These are phyloP conservation scores for Chamaetylas fuelleborni DNA, from an alignment of 2,113 vertebrate species.

Conservation along the genomic window DNA sequence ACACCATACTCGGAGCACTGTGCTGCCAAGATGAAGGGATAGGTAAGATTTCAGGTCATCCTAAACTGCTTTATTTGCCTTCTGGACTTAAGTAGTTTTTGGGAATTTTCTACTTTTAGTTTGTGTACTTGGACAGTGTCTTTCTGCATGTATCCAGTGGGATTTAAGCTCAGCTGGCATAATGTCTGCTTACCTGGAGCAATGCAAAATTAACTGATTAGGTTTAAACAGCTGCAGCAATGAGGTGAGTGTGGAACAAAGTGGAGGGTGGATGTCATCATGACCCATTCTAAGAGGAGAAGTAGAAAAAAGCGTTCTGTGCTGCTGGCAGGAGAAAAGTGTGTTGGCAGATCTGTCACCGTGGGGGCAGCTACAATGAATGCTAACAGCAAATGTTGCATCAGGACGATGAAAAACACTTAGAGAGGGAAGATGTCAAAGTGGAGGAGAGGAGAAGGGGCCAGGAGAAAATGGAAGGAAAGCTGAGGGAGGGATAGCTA, in stretches of 20 bases:
- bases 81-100: background rate
- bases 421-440: background rate
- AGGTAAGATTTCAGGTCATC: background rate
- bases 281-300: background rate
- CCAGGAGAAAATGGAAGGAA: background rate
- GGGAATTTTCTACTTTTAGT: background rate
- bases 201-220: background rate
- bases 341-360: rapidly evolving
- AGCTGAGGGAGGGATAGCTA: background rate
- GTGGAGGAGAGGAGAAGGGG: background rate
- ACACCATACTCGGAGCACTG: rapidly evolving
- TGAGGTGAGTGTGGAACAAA: background rate
- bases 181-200: background rate
- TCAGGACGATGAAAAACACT: background rate
- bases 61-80: background rate
- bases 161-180: background rate
- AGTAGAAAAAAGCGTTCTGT: background rate
- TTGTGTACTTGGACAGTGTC: background rate
- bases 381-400: background rate
- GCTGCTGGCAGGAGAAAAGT: background rate
- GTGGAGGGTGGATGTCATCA: rapidly evolving
- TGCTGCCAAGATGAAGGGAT: background rate
- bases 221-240: background rate
- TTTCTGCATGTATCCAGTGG: background rate
- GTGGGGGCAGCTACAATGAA: background rate